Evolutionary conservation across 2,888 invertebrate genomes (phyloP), one percentile per base, ranked within the genome.

Genomic region (Heteromurus nitidus): DNA sequence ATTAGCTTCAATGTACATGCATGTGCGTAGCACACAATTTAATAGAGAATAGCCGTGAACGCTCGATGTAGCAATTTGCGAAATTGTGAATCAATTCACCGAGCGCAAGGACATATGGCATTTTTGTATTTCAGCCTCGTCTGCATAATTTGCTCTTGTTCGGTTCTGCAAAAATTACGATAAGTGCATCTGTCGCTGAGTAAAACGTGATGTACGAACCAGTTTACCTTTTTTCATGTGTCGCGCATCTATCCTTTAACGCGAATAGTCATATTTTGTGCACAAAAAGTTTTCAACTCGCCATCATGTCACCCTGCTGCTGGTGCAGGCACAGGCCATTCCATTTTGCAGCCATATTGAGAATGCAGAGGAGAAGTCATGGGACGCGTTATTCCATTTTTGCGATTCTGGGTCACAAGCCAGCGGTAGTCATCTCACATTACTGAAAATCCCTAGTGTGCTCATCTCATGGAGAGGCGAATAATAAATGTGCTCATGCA

Each of bases 341-440:
- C 30, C 28, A 53, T 11, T 11, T 42, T 7, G 42, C 42, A 42
- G 42, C n/a, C n/a, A n/a, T n/a, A 53, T 30, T 53, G 53, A 65
- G 7, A 47, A 47, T 16, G n/a, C 47, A 47, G n/a, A n/a, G n/a
- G n/a, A n/a, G n/a, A 26, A 60, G 60, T 60, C 60, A 60, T 60
- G 60, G 28, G 26, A 60, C 18, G 55, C 53, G 7, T 3, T 28
- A 44, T 74, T 75, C 67, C 67, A 44, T 55, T 28, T n/a, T n/a
- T n/a, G n/a, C n/a, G 47, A 68, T 68, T 76, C 76, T 76, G 60
- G 76, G 76, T 62, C 76, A 76, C 44, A 60, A 68, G 60, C 68
- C 76, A 76, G 76, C 76, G 60, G 76, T 76, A 76, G 76, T 69
- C 76, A 62, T 76, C 60, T 68, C 68, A 44, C 28, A 69, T 76